Conservation (phyloP, 2,797 vertebrate genomes). For the Acanthis flammea region DNA sequence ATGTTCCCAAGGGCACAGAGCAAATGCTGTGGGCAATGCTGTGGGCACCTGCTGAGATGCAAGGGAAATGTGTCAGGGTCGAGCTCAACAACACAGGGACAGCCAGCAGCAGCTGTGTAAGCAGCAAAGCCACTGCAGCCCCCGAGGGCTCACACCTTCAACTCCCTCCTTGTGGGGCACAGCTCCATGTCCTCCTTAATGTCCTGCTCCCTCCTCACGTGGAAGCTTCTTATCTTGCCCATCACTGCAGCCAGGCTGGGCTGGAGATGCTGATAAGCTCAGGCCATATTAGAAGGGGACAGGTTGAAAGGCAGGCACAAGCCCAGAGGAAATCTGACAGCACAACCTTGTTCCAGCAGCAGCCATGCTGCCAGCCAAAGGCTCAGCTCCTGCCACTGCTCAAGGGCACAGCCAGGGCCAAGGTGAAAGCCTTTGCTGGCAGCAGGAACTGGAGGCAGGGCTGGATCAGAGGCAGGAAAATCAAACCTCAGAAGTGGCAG, state of each 20-base stretch:
- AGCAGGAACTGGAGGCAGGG: background rate
- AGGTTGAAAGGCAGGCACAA: background rate
- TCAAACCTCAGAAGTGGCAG: background rate
- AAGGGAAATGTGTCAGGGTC: background rate
- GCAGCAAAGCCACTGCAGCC: background rate
- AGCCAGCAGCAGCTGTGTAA: background rate
- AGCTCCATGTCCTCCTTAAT: rapidly evolving
- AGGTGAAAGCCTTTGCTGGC: background rate
- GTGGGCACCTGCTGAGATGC: background rate
- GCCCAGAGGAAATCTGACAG: background rate
- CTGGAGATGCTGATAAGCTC: background rate
- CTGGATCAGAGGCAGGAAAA: background rate
- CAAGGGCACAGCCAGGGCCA: background rate
- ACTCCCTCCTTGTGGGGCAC: background rate
- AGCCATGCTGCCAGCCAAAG: background rate
- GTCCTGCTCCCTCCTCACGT: background rate
- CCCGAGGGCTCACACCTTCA: rapidly evolving
- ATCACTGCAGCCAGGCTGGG: background rate
- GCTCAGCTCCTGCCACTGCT: background rate
- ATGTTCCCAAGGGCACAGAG: rapidly evolving
- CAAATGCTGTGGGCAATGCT: background rate
- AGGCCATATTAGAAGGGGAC: background rate
- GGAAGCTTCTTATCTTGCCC: background rate
- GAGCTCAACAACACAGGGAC: background rate
- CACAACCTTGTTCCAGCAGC: background rate